A percentile compares a stretch with the other conserved stretches of the same genome.
These are phyloP conservation scores for Aphelocoma coerulescens DNA, from an alignment of 2,113 vertebrate genomes.

Conservation along the genomic window DNA sequence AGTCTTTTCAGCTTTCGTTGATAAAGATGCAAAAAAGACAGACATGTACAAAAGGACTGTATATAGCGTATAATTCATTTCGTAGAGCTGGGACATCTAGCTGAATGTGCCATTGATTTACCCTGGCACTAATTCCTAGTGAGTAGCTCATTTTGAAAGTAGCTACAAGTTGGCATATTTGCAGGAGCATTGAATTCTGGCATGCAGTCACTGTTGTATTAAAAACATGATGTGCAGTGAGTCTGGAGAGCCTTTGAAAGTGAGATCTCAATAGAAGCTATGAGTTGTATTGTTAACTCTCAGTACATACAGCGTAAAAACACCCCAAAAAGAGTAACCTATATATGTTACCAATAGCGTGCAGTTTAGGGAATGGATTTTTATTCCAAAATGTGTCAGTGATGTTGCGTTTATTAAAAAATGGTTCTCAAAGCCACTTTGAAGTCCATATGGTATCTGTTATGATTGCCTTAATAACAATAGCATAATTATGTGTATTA, in stretches of 20 bases:
- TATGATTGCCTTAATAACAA: constrained; percentile 57
- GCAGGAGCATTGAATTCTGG: constrained; percentile 55
- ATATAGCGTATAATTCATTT: constrained; percentile 52
- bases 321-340: neutral
- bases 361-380: neutral
- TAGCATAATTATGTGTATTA: constrained; percentile 40
- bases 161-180: constrained; percentile 59
- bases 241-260: constrained; percentile 43
- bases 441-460: constrained; percentile 48
- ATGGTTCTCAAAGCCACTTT: neutral
- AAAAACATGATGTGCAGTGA: constrained; percentile 34
- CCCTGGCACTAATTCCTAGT: constrained; percentile 55
- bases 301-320: neutral
- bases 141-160: constrained; percentile 53
- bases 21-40: constrained; percentile 52
- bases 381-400: neutral
- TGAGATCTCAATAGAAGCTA: constrained; percentile 30
- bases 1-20: constrained; percentile 20
- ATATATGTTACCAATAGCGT: neutral
- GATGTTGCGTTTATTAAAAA: neutral
- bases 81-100: constrained; percentile 36
- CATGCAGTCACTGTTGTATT: constrained; percentile 31
- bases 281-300: constrained; percentile 40
- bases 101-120: constrained; percentile 67
- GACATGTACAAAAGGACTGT: constrained; percentile 43